A percentile compares a stretch with the other conserved stretches of the same genome.
Evolutionary conservation across 2,113 vertebrate genomes (phyloP).

Genomic region (Grammomys dolichurus): DNA sequence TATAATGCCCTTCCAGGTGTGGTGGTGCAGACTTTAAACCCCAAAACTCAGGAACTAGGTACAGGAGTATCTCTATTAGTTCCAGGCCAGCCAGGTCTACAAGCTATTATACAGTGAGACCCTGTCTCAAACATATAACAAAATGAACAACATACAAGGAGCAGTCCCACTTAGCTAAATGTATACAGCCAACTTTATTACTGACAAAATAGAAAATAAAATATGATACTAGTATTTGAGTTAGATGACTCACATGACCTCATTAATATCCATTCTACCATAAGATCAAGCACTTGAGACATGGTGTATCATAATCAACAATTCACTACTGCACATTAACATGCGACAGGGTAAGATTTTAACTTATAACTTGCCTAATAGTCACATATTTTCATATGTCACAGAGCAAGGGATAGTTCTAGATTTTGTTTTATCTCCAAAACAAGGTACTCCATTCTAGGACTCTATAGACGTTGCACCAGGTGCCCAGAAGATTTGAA

Average conservation of each 20-base stretch:
- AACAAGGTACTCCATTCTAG: background rate
- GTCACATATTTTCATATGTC: background rate
- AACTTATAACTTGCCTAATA: background rate
- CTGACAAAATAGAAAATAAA: background rate
- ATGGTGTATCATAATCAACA: background rate
- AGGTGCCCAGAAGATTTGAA: background rate
- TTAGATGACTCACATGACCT: background rate
- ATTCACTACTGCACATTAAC: background rate
- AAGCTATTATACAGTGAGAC: background rate
- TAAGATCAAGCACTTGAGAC: background rate
- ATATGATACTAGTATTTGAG: background rate
- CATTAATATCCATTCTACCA: background rate
- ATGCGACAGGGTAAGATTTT: fast-evolving
- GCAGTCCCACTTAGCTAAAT: background rate
- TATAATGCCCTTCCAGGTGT: background rate
- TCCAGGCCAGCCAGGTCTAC: background rate
- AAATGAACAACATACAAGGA: background rate
- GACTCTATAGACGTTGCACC: background rate
- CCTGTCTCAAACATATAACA: background rate
- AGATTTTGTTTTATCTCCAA: background rate
- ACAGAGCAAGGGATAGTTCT: background rate
- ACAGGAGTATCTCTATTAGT: background rate
- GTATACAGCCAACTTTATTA: background rate
- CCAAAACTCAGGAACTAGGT: background rate
- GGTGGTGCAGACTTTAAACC: background rate